These are phyloP conservation scores for Platyura marginata DNA, from an alignment of 1,140 invertebrate genomes.

Conservation along the genomic window DNA sequence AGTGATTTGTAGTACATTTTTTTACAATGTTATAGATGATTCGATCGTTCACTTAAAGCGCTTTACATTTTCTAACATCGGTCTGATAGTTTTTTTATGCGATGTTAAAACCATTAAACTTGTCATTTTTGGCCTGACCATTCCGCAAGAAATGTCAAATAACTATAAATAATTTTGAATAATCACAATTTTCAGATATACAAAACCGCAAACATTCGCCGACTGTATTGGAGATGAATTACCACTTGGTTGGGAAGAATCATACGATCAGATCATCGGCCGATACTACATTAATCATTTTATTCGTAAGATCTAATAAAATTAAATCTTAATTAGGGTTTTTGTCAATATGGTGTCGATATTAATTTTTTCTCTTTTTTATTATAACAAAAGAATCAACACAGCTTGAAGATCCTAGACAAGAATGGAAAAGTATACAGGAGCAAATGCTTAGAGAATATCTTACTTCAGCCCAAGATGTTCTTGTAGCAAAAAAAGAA, in stretches of 20 bases:
- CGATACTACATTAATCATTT: slow-evolving; percentile 94
- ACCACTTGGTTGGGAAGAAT: slow-evolving; percentile 92
- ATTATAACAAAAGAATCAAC: slow-evolving; percentile 60
- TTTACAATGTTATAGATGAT: too few species aligned
- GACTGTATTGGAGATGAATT: slow-evolving; percentile 95
- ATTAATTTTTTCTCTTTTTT: slow-evolving; percentile 1
- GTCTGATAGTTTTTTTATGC: too few species aligned
- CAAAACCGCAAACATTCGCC: slow-evolving; percentile 90
- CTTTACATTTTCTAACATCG: too few species aligned
- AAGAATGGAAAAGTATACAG: slow-evolving; percentile 90
- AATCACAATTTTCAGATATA: slow-evolving; percentile 73
- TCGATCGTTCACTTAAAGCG: too few species aligned
- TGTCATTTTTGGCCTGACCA: too few species aligned
- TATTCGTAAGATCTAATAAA: slow-evolving; percentile 62
- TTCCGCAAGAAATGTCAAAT: too few species aligned
- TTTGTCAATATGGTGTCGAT: neutral
- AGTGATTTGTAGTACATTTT: too few species aligned
- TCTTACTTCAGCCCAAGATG: slow-evolving; percentile 83
- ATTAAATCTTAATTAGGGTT: too few species aligned
- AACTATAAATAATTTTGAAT: too few species aligned
- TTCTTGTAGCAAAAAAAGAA: slow-evolving; percentile 90
- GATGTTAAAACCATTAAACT: too few species aligned
- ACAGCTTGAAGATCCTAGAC: slow-evolving; percentile 85
- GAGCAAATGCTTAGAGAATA: slow-evolving; percentile 93
- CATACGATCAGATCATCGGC: slow-evolving; percentile 80